Conservation (phyloP, 2,797 vertebrate genomes). For the Saxicola maurus region DNA sequence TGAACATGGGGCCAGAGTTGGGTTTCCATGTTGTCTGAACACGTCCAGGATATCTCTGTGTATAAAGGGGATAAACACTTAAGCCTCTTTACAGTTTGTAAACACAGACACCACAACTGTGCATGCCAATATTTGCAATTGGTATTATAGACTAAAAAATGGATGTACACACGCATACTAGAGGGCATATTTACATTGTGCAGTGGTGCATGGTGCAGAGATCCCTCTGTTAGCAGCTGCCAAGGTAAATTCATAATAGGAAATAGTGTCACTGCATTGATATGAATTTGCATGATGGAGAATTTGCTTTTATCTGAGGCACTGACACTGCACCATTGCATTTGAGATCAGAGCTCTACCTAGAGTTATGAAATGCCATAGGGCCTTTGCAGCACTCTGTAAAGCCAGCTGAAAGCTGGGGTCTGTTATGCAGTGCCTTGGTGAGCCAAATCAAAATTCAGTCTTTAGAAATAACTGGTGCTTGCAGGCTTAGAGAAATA, state of each 20-base stretch:
- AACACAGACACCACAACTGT: background rate
- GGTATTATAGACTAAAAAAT: background rate
- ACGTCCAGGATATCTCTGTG: background rate
- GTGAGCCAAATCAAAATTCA: background rate
- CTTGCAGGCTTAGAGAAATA: background rate
- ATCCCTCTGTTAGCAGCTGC: background rate
- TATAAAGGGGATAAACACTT: slow-evolving; percentile 13
- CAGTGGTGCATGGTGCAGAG: background rate
- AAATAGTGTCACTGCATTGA: background rate
- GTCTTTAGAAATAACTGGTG: background rate
- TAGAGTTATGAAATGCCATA: background rate
- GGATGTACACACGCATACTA: background rate
- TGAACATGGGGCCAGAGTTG: background rate
- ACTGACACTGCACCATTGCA: background rate
- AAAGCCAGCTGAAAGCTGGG: background rate
- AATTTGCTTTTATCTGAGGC: background rate
- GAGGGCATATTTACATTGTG: slow-evolving; percentile 23
- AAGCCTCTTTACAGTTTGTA: slow-evolving; percentile 29
- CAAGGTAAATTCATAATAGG: slow-evolving; percentile 8
- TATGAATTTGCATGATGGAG: background rate
- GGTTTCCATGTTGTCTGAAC: background rate
- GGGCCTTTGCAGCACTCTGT: background rate
- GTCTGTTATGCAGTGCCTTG: background rate
- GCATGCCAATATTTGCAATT: slow-evolving; percentile 10
- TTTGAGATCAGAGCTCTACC: background rate